Evolutionary conservation across 2,113 vertebrate species (phyloP), one percentile per base, ranked within the genome.

Genomic region (Chelonoidis abingdonii): DNA sequence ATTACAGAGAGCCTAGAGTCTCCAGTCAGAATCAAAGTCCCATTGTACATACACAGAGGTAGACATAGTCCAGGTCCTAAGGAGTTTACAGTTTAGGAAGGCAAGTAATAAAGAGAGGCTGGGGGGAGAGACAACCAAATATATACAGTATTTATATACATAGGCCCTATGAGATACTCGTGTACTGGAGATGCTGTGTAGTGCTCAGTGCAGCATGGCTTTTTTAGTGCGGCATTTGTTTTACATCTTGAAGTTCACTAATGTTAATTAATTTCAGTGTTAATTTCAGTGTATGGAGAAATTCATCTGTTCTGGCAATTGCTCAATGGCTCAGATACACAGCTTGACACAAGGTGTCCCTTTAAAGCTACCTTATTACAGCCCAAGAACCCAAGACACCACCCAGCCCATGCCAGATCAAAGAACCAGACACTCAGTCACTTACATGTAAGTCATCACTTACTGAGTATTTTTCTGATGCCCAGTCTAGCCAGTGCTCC

Each of bases 401-500:
- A 69, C 17, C n/a, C 62, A 12, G 38, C 22, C 72, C 22, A 24
- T 44, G 72, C 38, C 22, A 5, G 22, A 7, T 41, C 38, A 38
- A 3, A 44, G 72, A 76, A 76, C 10, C 41, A 11, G n/a, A 50
- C 38, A 62, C 29, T 47, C 90, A 75, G 14, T 52, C 59, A 5
- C 12, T 53, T 75, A 8, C 75, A 83, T n/a, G 10, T 4, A 80
- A 53, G 49, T 49, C 49, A 86, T 29, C 3, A 49, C 98, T 98
- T 98, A 99, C 99, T 1, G 99, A 97, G 90, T 99, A 99, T 80
- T 99, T 99, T 91, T 99, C 99, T 81, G 99, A 98, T 1, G 99
- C 99, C 99, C 99, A 99, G 96, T 99, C 99, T 92, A 99, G 80
- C 99, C 99, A 99, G 97, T 99, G 99, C 7, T 97, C 97, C 96